Base-by-base conservation (phyloP, 2,797 vertebrate genomes). In the Ceryle rudis region DNA sequence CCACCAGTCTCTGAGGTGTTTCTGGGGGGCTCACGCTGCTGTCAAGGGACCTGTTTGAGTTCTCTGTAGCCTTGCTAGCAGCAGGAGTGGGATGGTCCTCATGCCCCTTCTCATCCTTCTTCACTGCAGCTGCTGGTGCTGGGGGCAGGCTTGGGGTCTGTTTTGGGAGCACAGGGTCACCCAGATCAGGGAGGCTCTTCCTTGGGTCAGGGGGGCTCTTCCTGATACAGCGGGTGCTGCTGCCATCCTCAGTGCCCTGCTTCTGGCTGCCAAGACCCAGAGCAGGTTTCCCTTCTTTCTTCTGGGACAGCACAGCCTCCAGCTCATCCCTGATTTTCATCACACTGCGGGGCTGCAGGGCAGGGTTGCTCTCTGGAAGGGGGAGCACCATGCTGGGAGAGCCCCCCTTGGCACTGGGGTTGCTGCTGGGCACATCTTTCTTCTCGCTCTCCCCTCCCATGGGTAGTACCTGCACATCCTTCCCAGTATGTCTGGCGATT, bases 291-390 rank as follows among this genome's bases (percentile, higher is more conserved):
- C 95, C 79, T 20, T 98, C 98, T 88, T 98, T 98, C 21, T 95
- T 92, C 29, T 93, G 87, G 17, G 97, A 90, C 42, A 98, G 90
- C 46, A 98, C 86, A 33, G 98, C 98, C 92, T 98, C 98, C 82
- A 98, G 94, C 92, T 98, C 97, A 0, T 83, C 97, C 72, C 96
- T 95, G 95, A 98, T 98, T 2, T 96, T 97, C 94, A 80, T 90
- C 84, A 98, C 98, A 0, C 95, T 98, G 92, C 55, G 86, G 67
- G 89, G 20, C 37, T 94, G 93, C 0, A 10, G 28, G 14, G 75
- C 16, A 4, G 90, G 14, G 51, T 0, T 25, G n/a, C 93, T 94
- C 54, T 96, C 97, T 0, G 49, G 84, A 35, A 92, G 4, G 0
- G 96, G 78, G 2, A 95, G 65, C 5, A 1, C 28, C 0, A 21